phyloP scores from a whole-genome alignment of 1,140 invertebrate species.

The Pseudomyrmex cubaensis region DNA sequence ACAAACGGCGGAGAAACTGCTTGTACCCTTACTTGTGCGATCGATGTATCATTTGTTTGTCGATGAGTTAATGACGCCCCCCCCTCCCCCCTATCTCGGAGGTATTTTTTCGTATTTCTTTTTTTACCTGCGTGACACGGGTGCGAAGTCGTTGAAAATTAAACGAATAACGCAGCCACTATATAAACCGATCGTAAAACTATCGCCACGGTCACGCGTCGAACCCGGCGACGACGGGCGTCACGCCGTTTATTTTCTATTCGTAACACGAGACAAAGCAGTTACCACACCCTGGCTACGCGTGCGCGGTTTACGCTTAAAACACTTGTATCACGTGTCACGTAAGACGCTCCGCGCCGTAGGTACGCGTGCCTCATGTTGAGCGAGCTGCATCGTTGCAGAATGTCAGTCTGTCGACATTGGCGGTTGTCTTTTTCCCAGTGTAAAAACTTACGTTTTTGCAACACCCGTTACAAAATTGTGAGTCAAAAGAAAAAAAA shows the following conservation, averaged over 20 bases:
- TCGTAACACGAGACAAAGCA: slow-evolving; percentile 72
- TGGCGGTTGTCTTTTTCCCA: slow-evolving; percentile 5
- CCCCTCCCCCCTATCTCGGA: too few species aligned
- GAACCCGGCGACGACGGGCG: not conserved
- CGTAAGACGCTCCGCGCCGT: slow-evolving; percentile 65
- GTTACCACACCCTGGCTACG: slow-evolving; percentile 70
- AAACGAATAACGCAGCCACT: not conserved
- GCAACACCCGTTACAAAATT: too few species aligned
- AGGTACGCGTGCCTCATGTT: slow-evolving; percentile 61
- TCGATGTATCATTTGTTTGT: too few species aligned
- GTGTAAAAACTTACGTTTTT: not conserved
- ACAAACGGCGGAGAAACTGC: not conserved
- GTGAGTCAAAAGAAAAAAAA: too few species aligned
- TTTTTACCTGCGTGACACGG: too few species aligned
- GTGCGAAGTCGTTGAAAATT: not conserved
- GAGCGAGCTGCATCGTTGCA: slow-evolving; percentile 22
- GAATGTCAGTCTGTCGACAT: slow-evolving; percentile 24
- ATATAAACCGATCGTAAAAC: slow-evolving; percentile 3
- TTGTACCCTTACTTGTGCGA: not conserved
- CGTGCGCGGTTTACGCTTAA: slow-evolving; percentile 69
- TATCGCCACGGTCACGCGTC: slow-evolving; percentile 13
- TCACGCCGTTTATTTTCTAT: slow-evolving; percentile 64
- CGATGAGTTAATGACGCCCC: not conserved
- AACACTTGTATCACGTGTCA: slow-evolving; percentile 72
- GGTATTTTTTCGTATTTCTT: too few species aligned